Percentiles rank a stretch among this genome's conserved stretches.
Evolutionary conservation across 64 coral and sea anemone genomes (phyloP).

Genomic region (Montipora cactus): DNA sequence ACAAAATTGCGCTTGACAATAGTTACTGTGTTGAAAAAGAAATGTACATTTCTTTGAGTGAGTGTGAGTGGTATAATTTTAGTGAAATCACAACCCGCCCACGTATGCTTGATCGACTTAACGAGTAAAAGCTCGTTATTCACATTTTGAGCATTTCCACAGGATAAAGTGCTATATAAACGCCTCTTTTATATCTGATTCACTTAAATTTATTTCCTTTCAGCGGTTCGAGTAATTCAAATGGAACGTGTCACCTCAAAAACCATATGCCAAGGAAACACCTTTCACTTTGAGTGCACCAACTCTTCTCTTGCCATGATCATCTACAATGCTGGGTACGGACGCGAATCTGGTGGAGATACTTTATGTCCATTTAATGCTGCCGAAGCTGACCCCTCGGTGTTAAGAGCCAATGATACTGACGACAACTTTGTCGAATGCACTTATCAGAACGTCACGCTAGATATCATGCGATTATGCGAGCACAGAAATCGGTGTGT

Average conservation of each 20-base stretch:
- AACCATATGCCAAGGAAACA: slow-evolving; percentile 52
- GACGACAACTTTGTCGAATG: not conserved
- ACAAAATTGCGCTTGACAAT: no score
- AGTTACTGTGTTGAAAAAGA: no score
- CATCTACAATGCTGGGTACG: slow-evolving; percentile 76
- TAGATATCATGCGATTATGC: slow-evolving; percentile 28
- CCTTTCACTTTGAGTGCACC: slow-evolving; percentile 7
- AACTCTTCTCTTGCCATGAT: slow-evolving; percentile 79
- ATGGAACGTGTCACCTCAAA: not conserved
- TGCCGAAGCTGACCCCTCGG: not conserved
- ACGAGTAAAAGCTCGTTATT: not conserved
- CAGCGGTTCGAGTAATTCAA: slow-evolving; percentile 38
- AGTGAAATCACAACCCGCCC: no score
- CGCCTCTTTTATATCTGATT: no score
- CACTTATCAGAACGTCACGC: slow-evolving; percentile 5
- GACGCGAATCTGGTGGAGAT: not conserved
- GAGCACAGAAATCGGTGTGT: slow-evolving; percentile 62
- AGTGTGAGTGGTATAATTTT: no score
- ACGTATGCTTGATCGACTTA: not conserved
- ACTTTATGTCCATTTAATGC: slow-evolving; percentile 63
- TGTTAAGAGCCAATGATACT: not conserved
- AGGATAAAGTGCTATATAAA: no score
- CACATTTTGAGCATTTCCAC: no score
- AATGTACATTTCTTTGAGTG: no score
- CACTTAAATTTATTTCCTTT: not conserved